Evolutionary conservation across 2,888 invertebrate genomes (phyloP).

Genomic region (Nomada ruficornis): DNA sequence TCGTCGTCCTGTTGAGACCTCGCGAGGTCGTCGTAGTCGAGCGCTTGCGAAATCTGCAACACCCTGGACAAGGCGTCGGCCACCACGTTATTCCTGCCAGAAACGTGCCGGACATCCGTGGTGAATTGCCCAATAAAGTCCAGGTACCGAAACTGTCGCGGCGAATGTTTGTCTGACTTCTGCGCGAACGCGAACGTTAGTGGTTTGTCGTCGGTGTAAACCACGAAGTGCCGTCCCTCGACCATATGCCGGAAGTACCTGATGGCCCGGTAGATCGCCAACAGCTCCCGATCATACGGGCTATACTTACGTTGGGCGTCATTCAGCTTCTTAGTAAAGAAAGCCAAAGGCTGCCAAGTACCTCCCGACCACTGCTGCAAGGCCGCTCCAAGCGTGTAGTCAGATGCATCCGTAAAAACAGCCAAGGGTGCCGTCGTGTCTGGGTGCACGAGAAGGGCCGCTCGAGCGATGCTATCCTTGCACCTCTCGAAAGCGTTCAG

Average conservation of each 20-base stretch:
- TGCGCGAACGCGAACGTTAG: not conserved
- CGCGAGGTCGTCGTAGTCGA: not conserved
- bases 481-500: not conserved
- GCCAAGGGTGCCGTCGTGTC: not conserved
- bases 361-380: not conserved
- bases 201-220: slow-evolving; percentile 8
- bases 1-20: not conserved
- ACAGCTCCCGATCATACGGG: slow-evolving; percentile 14
- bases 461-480: not conserved
- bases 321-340: slow-evolving; percentile 2
- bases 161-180: not conserved
- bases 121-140: not conserved
- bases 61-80: slow-evolving; percentile 9
- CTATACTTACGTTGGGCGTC: not conserved
- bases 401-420: not conserved
- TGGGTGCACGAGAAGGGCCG: not conserved
- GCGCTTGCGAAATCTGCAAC: not conserved
- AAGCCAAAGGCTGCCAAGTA: not conserved
- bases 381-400: not conserved
- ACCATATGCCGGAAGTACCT: slow-evolving; percentile 2
- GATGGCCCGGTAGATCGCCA: not conserved
- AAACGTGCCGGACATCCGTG: slow-evolving; percentile 10
- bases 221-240: not conserved
- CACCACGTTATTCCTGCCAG: not conserved
- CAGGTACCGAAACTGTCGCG: not conserved